Percentiles rank a stretch among this genome's conserved stretches.
These are phyloP conservation scores for Harpagoxenus sublaevis DNA, from an alignment of 2,888 invertebrate species.

Conservation along the genomic window DNA sequence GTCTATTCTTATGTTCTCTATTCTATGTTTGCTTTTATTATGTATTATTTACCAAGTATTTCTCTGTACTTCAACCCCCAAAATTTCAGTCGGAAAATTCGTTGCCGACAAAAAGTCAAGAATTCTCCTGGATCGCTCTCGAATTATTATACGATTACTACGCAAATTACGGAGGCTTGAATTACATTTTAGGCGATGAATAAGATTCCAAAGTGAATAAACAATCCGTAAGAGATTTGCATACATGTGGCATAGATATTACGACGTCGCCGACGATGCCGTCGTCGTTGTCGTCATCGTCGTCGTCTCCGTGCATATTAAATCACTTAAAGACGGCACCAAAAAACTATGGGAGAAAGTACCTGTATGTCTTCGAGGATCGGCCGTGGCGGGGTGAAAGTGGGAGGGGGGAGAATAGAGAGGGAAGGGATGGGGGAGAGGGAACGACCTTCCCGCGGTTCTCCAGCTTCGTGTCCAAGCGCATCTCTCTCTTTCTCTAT, in stretches of 20 bases:
- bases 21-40: background rate
- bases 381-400: slow-evolving; percentile 44
- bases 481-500: slow-evolving; percentile 69
- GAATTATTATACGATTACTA: background rate
- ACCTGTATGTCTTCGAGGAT: slow-evolving; percentile 73
- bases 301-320: slow-evolving; percentile 54
- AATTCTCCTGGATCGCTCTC: background rate
- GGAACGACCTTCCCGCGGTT: slow-evolving; percentile 73
- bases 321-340: slow-evolving; percentile 62
- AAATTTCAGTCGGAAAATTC: background rate
- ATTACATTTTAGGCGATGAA: slow-evolving; percentile 46
- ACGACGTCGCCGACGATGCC: slow-evolving; percentile 11
- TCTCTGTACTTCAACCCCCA: background rate
- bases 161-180: slow-evolving; percentile 28
- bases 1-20: background rate
- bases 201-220: slow-evolving; percentile 57
- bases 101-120: background rate
- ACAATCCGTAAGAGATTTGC: slow-evolving; percentile 51
- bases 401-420: slow-evolving; percentile 18
- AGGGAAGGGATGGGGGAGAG: slow-evolving; percentile 35
- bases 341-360: slow-evolving; percentile 78
- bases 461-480: slow-evolving; percentile 68
- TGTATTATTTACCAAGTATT: background rate
- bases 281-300: slow-evolving; percentile 2
- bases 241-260: background rate